These are phyloP conservation scores for Neelides sp. DNA, from an alignment of 1,140 invertebrate genomes.

Conservation along the genomic window DNA sequence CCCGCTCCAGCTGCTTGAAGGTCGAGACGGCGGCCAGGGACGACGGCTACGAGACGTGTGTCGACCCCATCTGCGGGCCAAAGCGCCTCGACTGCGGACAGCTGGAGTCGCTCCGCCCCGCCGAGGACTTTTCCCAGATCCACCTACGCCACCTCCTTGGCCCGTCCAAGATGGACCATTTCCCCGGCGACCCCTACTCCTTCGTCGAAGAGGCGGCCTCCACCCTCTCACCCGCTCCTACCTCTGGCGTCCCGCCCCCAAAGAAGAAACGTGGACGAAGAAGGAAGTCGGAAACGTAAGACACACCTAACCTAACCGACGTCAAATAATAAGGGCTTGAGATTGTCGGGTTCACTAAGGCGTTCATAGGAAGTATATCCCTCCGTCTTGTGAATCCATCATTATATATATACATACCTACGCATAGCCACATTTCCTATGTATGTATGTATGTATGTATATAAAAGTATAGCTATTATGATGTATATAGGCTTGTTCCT, in stretches of 20 bases:
- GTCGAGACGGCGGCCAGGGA: constrained; percentile 15
- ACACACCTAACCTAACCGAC: no score
- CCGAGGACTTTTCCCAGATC: constrained; percentile 8
- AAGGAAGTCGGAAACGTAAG: constrained; percentile 56
- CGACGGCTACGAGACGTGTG: constrained; percentile 25
- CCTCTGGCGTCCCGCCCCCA: constrained; percentile 43
- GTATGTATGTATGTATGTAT: no score
- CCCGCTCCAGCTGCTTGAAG: constrained; percentile 18
- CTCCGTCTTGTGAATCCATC: no score
- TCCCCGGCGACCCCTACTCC: constrained; percentile 59
- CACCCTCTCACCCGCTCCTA: constrained; percentile 38
- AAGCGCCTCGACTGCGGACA: constrained; percentile 14
- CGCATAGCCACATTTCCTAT: no score
- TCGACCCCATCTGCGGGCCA: constrained; percentile 2
- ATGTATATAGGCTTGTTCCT: no score
- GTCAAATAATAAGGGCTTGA: no score
- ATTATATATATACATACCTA: no score
- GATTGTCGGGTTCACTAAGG: no score
- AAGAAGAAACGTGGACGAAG: constrained; percentile 67
- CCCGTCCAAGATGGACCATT: neutral
- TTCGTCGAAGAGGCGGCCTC: constrained; percentile 59
- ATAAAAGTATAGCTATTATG: no score
- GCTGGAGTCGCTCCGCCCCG: neutral
- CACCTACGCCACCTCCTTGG: constrained; percentile 14
- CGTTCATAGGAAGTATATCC: no score